These are phyloP conservation scores for Troilus luridus DNA, from an alignment of 2,888 invertebrate species.

Conservation along the genomic window DNA sequence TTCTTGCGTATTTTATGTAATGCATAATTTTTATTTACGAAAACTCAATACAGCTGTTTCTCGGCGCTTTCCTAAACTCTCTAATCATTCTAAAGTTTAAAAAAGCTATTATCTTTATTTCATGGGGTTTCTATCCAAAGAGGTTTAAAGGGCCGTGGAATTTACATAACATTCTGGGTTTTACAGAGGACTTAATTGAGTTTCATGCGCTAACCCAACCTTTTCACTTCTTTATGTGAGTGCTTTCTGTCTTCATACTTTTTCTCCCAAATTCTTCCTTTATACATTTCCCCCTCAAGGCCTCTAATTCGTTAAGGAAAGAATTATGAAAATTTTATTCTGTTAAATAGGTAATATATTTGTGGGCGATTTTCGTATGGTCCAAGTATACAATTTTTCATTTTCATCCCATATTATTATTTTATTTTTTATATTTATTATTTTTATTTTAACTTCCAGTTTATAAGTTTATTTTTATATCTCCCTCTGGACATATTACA, in stretches of 20 bases:
- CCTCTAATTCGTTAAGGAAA: neutral
- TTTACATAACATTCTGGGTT: constrained; percentile 16
- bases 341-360: neutral
- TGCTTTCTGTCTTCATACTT: neutral
- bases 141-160: neutral
- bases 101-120: neutral
- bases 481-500: too few species aligned
- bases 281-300: neutral
- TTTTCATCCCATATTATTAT: too few species aligned
- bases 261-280: neutral
- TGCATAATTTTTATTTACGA: neutral
- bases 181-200: neutral
- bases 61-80: neutral
- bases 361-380: too few species aligned
- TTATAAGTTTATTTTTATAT: too few species aligned
- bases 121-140: neutral
- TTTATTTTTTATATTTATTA: too few species aligned
- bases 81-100: constrained; percentile 3
- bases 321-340: neutral
- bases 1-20: too few species aligned
- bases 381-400: too few species aligned
- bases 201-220: neutral
- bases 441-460: too few species aligned
- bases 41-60: neutral
- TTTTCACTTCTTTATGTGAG: neutral